Evolutionary conservation across 1,140 invertebrate genomes (phyloP).

Genomic region (Venturia canescens): DNA sequence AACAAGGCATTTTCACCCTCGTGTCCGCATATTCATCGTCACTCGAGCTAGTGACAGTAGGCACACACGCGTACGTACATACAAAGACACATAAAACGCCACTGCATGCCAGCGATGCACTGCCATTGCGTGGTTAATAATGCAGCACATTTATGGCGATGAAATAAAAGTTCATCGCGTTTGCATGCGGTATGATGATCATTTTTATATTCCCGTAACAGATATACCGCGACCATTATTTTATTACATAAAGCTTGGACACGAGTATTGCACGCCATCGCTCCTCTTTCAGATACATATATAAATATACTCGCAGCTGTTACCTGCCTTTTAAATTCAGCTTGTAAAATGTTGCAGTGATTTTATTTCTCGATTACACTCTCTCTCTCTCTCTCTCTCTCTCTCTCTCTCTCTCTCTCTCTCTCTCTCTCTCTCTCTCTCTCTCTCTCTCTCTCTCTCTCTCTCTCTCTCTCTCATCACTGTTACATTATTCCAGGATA

Average conservation of each 20-base stretch:
- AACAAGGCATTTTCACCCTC: not conserved
- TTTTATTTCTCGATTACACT: no score
- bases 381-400: no score
- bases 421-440: no score
- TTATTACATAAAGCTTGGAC: constrained; percentile 5
- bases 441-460: no score
- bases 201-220: not conserved
- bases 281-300: no score
- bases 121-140: not conserved
- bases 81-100: not conserved
- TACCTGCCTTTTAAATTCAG: no score
- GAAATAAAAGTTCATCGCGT: constrained; percentile 22
- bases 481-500: no score
- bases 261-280: not conserved
- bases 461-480: no score
- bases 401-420: no score
- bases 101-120: not conserved
- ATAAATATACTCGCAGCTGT: no score
- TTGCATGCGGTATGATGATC: constrained; percentile 11
- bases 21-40: not conserved
- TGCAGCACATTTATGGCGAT: not conserved
- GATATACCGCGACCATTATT: not conserved
- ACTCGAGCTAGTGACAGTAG: not conserved
- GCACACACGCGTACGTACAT: not conserved
- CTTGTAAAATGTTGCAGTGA: no score